Evolutionary conservation across 1,140 invertebrate species (phyloP).

Genomic region (Eueides isabella): DNA sequence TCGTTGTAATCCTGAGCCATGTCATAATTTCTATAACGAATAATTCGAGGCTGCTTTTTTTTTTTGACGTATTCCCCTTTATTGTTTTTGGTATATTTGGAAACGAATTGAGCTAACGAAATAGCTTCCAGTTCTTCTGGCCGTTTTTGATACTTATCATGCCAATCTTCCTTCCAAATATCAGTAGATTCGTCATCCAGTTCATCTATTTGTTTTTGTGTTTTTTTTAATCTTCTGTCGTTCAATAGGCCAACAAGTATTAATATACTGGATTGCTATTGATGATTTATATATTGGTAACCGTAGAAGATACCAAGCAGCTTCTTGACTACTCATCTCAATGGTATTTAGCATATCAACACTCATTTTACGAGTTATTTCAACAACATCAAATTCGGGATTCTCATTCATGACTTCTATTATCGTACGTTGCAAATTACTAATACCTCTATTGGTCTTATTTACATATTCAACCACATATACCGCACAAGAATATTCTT

Average conservation of each 20-base stretch:
- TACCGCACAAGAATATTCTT: constrained; percentile 66
- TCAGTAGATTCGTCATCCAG: constrained; percentile 32
- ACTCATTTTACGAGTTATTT: constrained; percentile 47
- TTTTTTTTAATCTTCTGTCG: constrained; percentile 33
- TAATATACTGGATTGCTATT: constrained; percentile 26
- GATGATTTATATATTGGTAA: constrained; percentile 40
- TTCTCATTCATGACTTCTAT: constrained; percentile 61
- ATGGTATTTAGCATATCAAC: constrained; percentile 33
- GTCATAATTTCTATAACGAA: constrained; percentile 60
- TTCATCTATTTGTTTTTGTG: constrained; percentile 26
- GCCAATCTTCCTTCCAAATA: constrained; percentile 39
- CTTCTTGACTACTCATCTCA: constrained; percentile 44
- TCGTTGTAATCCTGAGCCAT: constrained; percentile 48
- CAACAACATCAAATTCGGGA: constrained; percentile 59
- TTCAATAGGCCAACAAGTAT: constrained; percentile 35
- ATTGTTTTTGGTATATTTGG: constrained; percentile 33
- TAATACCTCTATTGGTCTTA: constrained; percentile 63
- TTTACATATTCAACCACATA: constrained; percentile 57
- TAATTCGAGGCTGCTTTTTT: constrained; percentile 46
- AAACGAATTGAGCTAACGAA: constrained; percentile 38
- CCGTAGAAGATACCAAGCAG: constrained; percentile 42
- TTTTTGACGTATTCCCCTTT: constrained; percentile 35
- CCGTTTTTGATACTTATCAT: constrained; percentile 40
- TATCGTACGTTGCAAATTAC: constrained; percentile 56
- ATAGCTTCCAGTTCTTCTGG: constrained; percentile 32